Conservation (phyloP, 2,888 invertebrate species). For the Hypolimnas misippus region DNA sequence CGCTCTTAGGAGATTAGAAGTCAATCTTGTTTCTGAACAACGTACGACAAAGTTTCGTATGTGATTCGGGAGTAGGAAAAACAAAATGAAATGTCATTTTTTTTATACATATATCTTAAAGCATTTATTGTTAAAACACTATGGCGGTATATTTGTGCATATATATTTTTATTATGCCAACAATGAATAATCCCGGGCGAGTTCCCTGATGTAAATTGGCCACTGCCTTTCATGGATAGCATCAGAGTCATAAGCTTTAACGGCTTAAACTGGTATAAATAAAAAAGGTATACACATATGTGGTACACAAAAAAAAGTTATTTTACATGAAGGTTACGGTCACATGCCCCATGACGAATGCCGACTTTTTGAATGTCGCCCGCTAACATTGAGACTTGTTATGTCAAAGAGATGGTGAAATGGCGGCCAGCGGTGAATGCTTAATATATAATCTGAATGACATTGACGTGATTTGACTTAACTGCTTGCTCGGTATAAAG, state of each 20-base stretch:
- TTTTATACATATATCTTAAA: background rate
- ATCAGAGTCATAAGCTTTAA: too few species aligned
- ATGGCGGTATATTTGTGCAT: too few species aligned
- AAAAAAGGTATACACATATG: background rate
- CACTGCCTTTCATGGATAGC: too few species aligned
- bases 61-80: slow-evolving; percentile 24
- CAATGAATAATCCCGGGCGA: too few species aligned
- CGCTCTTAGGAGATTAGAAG: slow-evolving; percentile 44
- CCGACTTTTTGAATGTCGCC: slow-evolving; percentile 29
- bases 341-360: slow-evolving; percentile 12
- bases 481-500: too few species aligned
- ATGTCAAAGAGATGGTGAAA: slow-evolving; percentile 55
- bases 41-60: slow-evolving; percentile 31
- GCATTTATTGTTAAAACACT: too few species aligned
- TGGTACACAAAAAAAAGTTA: background rate
- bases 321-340: slow-evolving; percentile 31
- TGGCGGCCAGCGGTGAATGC: slow-evolving; percentile 58
- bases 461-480: slow-evolving; percentile 68
- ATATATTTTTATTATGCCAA: too few species aligned
- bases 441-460: slow-evolving; percentile 55
- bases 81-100: background rate
- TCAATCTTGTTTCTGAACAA: slow-evolving; percentile 42
- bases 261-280: too few species aligned
- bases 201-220: too few species aligned
- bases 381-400: slow-evolving; percentile 50